A percentile compares a stretch with the other conserved stretches of the same genome.
Evolutionary conservation across 2,113 vertebrate species (phyloP).

Genomic region (Andinoacara biseriatus): DNA sequence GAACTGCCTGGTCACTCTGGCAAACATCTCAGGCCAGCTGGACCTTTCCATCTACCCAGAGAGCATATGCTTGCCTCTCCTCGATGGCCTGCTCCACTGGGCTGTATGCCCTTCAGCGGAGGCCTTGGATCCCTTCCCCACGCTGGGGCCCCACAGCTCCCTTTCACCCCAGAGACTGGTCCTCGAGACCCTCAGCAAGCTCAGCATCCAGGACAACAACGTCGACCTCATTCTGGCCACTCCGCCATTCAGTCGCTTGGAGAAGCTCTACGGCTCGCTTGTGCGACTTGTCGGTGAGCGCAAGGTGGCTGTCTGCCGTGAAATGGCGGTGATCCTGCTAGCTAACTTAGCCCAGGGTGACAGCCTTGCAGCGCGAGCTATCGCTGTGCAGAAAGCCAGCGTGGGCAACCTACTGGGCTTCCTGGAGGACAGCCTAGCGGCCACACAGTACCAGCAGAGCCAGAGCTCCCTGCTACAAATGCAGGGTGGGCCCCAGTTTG

Average conservation of each 20-base stretch:
- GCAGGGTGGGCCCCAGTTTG: slow-evolving; percentile 90
- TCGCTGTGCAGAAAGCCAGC: slow-evolving; percentile 96
- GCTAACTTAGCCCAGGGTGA: slow-evolving; percentile 98
- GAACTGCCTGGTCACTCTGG: slow-evolving; percentile 96
- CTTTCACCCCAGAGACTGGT: slow-evolving; percentile 99
- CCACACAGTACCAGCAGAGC: slow-evolving; percentile 97
- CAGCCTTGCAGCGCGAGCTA: slow-evolving; percentile 91
- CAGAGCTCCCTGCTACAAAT: slow-evolving; percentile 91
- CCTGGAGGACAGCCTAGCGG: slow-evolving; percentile 97
- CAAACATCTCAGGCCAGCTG: slow-evolving; percentile 98
- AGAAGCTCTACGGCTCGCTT: slow-evolving; percentile 95
- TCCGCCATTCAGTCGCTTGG: slow-evolving; percentile 94
- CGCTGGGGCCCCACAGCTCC: slow-evolving; percentile 91
- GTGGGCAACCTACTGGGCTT: slow-evolving; percentile 97
- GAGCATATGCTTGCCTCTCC: slow-evolving; percentile 97
- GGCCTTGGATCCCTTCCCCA: slow-evolving; percentile 96
- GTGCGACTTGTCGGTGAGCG: slow-evolving; percentile 97
- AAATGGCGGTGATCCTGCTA: slow-evolving; percentile 98
- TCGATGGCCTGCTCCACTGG: slow-evolving; percentile 98
- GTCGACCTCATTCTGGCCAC: slow-evolving; percentile 99
- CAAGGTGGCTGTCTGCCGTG: slow-evolving; percentile 96
- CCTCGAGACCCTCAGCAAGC: slow-evolving; percentile 98
- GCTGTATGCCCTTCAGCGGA: slow-evolving; percentile 97
- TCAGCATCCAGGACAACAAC: slow-evolving; percentile 99
- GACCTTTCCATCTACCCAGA: slow-evolving; percentile 97